These are phyloP conservation scores for Sipha maydis DNA, from an alignment of 2,888 invertebrate species.

Conservation along the genomic window DNA sequence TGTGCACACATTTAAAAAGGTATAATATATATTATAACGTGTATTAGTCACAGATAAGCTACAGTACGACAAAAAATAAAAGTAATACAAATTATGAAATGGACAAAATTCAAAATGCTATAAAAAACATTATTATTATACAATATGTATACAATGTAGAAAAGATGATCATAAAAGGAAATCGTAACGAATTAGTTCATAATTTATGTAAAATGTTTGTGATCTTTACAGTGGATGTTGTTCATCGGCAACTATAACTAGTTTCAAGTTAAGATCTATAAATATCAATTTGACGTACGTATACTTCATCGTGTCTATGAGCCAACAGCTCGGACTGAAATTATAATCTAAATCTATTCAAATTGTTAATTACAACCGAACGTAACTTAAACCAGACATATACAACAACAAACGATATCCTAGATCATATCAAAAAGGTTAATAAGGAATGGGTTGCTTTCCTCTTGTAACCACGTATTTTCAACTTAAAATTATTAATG, in stretches of 20 bases:
- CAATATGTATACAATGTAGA: neutral
- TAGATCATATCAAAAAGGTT: neutral
- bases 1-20: neutral
- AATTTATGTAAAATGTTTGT: neutral
- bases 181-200: neutral
- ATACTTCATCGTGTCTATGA: conserved; percentile 4
- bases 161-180: neutral
- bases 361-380: neutral
- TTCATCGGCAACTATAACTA: neutral
- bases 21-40: neutral
- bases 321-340: neutral
- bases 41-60: neutral
- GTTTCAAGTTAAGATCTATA: neutral
- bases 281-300: neutral
- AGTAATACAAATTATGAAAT: neutral
- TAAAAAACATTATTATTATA: neutral
- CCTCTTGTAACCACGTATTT: conserved; percentile 1
- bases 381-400: conserved; percentile 22
- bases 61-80: neutral
- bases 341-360: conserved; percentile 20
- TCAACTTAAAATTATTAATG: conserved; percentile 8
- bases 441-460: neutral
- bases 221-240: neutral
- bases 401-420: neutral
- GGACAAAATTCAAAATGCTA: neutral